These are phyloP conservation scores for Drosophila anomalata DNA, from an alignment of 2,888 invertebrate species.

Conservation along the genomic window DNA sequence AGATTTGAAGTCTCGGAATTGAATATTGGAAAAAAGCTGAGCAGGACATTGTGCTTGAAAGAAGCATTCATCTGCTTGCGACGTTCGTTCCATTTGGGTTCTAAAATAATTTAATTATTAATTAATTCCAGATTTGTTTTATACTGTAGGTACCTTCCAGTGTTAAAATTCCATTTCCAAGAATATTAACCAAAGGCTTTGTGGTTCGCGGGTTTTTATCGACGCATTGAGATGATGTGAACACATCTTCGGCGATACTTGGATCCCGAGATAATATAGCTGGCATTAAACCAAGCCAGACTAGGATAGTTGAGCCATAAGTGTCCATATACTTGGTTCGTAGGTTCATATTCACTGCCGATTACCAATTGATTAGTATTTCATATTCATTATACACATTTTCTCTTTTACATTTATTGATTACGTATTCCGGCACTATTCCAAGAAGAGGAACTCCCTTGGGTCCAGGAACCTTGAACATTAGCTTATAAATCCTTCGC, in stretches of 20 bases:
- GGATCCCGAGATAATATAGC: conserved; percentile 67
- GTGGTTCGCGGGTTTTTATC: conserved; percentile 43
- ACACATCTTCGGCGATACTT: conserved; percentile 58
- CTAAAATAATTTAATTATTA: conserved; percentile 19
- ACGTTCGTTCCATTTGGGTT: conserved; percentile 67
- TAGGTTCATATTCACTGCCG: not conserved
- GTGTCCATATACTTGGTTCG: conserved; percentile 21
- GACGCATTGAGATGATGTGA: conserved; percentile 69
- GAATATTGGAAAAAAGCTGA: conserved; percentile 71
- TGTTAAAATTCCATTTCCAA: conserved; percentile 64
- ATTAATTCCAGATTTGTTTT: too few species aligned
- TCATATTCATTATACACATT: not conserved
- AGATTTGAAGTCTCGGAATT: conserved; percentile 58
- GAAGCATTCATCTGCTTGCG: conserved; percentile 73
- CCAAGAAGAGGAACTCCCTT: conserved; percentile 70
- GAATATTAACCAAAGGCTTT: conserved; percentile 51
- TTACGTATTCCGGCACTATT: conserved; percentile 32
- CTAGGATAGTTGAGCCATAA: conserved; percentile 59
- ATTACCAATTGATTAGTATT: not conserved
- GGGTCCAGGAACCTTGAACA: conserved; percentile 67
- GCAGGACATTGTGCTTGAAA: conserved; percentile 66
- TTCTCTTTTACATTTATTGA: conserved; percentile 56
- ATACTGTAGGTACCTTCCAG: conserved; percentile 48
- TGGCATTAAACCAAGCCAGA: conserved; percentile 73
- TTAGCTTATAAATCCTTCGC: conserved; percentile 65